Conservation (phyloP, 1,140 invertebrate species). For the Cydia pomonella region DNA sequence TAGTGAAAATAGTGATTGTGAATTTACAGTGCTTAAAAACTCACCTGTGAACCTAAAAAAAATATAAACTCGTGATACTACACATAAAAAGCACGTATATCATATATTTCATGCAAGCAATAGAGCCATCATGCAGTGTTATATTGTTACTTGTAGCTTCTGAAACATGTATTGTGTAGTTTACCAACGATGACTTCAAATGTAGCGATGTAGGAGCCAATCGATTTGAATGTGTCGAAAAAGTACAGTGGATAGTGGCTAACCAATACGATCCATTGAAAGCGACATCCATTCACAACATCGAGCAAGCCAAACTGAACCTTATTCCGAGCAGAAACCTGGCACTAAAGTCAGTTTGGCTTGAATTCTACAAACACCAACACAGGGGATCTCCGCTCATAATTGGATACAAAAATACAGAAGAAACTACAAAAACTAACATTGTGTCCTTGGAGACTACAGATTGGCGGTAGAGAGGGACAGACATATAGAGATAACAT, state of each 20-base stretch:
- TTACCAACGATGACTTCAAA: slow-evolving; percentile 50
- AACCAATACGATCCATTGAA: slow-evolving; percentile 77
- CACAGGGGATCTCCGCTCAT: slow-evolving; percentile 73
- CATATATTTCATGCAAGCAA: slow-evolving; percentile 73
- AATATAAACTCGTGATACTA: slow-evolving; percentile 51
- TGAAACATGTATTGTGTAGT: slow-evolving; percentile 46
- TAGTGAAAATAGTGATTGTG: slow-evolving; percentile 22
- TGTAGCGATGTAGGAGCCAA: slow-evolving; percentile 54
- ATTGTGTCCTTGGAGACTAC: slow-evolving; percentile 68
- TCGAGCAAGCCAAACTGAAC: slow-evolving; percentile 69
- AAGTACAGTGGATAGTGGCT: slow-evolving; percentile 68
- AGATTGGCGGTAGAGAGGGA: slow-evolving; percentile 66
- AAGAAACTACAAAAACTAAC: slow-evolving; percentile 78
- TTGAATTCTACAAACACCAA: slow-evolving; percentile 72
- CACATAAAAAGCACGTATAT: slow-evolving; percentile 77
- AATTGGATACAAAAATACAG: slow-evolving; percentile 69
- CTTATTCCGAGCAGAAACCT: slow-evolving; percentile 11
- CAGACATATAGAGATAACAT: slow-evolving; percentile 66
- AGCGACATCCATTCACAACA: slow-evolving; percentile 79
- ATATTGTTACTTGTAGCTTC: slow-evolving; percentile 51
- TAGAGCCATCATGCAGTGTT: slow-evolving; percentile 72
- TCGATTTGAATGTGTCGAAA: slow-evolving; percentile 57
- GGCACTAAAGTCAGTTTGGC: slow-evolving; percentile 53
- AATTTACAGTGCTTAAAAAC: slow-evolving; percentile 41
- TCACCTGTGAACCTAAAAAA: slow-evolving; percentile 46